phyloP scores from a whole-genome alignment of 2,113 vertebrate genomes.

The Machaerirhynchus nigripectus region DNA sequence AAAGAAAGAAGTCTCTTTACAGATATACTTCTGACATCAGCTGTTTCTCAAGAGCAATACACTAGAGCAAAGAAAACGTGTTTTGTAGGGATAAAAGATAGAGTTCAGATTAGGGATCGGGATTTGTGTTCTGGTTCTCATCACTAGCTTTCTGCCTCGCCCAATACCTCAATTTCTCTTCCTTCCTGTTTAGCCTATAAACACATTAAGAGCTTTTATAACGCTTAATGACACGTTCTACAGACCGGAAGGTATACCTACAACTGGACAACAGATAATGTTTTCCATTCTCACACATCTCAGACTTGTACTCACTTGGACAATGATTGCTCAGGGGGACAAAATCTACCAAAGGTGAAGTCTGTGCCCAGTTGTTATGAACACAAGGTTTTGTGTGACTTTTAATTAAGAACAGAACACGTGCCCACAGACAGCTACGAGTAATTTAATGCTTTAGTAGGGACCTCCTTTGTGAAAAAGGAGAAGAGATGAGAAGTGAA shows the following conservation, averaged over 20 bases:
- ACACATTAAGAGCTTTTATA: neutral
- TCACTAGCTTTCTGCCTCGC: neutral
- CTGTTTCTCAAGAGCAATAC: conserved; percentile 55
- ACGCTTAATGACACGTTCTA: neutral
- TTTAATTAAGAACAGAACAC: neutral
- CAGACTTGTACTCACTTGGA: neutral
- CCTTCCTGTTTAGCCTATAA: neutral
- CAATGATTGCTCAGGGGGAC: neutral
- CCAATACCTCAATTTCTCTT: neutral
- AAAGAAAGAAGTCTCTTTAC: neutral
- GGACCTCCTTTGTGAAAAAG: neutral
- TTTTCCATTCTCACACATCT: neutral
- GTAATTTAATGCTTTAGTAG: neutral
- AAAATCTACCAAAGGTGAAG: neutral
- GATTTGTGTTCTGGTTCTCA: neutral
- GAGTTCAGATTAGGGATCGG: neutral
- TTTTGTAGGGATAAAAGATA: neutral
- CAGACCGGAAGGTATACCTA: neutral
- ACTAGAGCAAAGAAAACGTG: neutral
- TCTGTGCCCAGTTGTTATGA: neutral
- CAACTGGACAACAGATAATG: neutral
- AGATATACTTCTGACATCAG: neutral
- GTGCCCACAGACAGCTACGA: neutral
- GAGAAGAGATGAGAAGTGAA: neutral
- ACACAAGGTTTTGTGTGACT: neutral